These are phyloP conservation scores for Geotrupes spiniger DNA, from an alignment of 2,888 invertebrate species.

Conservation along the genomic window DNA sequence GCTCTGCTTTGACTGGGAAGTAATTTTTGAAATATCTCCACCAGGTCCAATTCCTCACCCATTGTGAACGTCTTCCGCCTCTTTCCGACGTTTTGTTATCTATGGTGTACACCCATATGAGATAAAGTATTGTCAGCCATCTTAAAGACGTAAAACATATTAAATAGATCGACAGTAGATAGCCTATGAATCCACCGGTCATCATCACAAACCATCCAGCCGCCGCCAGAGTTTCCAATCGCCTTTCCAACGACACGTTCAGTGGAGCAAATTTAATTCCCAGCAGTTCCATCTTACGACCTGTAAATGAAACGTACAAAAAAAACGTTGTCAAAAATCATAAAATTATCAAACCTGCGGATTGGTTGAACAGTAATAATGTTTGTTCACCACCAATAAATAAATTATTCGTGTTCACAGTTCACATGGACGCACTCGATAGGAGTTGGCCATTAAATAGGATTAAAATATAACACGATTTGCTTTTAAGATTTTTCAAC, in stretches of 20 bases:
- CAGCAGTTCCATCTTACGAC: conserved; percentile 50
- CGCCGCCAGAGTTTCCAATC: conserved; percentile 81
- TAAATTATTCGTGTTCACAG: too few relatives aligned
- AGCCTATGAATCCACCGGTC: conserved; percentile 59
- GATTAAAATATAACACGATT: too few relatives aligned
- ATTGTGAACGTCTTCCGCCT: conserved; percentile 50
- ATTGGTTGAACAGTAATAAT: too few relatives aligned
- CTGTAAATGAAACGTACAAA: too few relatives aligned
- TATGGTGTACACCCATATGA: conserved; percentile 57
- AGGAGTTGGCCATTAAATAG: too few relatives aligned
- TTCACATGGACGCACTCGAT: too few relatives aligned
- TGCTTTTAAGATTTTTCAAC: too few relatives aligned
- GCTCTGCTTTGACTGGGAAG: conserved; percentile 81
- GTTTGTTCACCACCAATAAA: too few relatives aligned
- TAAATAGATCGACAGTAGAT: conserved; percentile 56
- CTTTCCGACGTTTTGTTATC: conserved; percentile 62
- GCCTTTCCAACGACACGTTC: conserved; percentile 68
- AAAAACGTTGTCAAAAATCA: too few relatives aligned
- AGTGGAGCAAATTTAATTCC: conserved; percentile 87
- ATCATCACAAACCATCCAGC: conserved; percentile 69
- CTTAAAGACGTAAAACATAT: conserved; percentile 57
- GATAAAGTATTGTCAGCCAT: conserved; percentile 58
- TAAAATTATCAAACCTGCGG: too few relatives aligned
- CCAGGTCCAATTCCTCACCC: conserved; percentile 61
- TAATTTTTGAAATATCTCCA: conserved; percentile 78